Evolutionary conservation across 2,113 vertebrate species (phyloP), one percentile per base, ranked within the genome.

Genomic region (Halichoeres trimaculatus): DNA sequence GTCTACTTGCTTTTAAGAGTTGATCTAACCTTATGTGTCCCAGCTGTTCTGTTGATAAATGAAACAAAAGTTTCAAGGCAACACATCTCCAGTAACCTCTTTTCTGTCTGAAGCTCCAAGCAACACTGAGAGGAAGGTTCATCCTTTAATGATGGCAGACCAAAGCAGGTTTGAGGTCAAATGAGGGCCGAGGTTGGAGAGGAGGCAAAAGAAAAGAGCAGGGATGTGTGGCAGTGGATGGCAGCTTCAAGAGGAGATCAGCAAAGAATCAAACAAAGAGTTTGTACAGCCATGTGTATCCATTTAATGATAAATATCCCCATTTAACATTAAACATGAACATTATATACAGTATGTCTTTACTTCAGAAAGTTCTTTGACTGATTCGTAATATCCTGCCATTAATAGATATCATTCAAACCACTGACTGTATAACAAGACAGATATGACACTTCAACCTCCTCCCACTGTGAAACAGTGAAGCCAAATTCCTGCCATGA

Each of bases 251-350:
- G 10, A 16, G 16, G 43, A 45, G 7, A 45, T 19, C 1, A 13
- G 14, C 12, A 45, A 45, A 19, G 16, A 45, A 7, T 45, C 16
- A 45, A 45, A 17, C 43, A 45, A 45, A 17, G 40, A 6, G 2
- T 43, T 43, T 14, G 13, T 1, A 5, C 6, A 3, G 20, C 59
- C 58, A 35, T 24, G 52, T 17, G 53, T 2, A 72, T 10, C 8
- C 5, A 6, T 81, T 84, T 79, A 73, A 76, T 74, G 9, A 62
- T 68, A 48, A 57, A 58, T 11, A 36, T 68, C 48, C 22, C 8
- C 43, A 51, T 57, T 57, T 8, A 45, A 12, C 12, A 51, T 51
- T 52, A 10, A 70, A 67, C 60, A 59, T 58, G 55, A 51, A 50
- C 58, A 70, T 26, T n/a, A 63, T 56, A 48, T 58, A 76, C 55